phyloP scores from a whole-genome alignment of 2,888 invertebrate species.

The Willowsia nigromaculata region DNA sequence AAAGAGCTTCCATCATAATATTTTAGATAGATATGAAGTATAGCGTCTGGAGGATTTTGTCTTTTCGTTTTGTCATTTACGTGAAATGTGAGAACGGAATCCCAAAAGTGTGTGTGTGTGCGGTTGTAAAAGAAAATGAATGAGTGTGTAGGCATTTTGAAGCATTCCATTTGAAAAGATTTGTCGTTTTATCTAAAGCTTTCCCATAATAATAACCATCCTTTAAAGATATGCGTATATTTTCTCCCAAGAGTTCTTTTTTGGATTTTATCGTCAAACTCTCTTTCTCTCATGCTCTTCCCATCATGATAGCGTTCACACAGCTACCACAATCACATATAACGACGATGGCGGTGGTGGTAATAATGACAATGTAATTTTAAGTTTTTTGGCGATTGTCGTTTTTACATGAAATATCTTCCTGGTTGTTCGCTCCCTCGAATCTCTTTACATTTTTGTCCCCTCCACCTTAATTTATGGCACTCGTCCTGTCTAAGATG shows the following conservation, averaged over 20 bases:
- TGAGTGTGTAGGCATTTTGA: neutral
- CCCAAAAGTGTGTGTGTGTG: neutral
- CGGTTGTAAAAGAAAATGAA: too few species aligned
- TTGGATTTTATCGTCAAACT: neutral
- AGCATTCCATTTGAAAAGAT: neutral
- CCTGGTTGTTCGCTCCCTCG: constrained; percentile 25
- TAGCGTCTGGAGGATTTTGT: neutral
- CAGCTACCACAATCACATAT: neutral
- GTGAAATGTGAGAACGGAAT: neutral
- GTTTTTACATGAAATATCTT: constrained; percentile 8
- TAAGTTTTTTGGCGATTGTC: constrained; percentile 1
- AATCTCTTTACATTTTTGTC: constrained; percentile 51
- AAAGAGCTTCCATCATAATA: neutral
- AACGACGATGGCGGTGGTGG: neutral
- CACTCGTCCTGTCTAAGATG: constrained; percentile 63
- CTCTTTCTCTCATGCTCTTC: neutral
- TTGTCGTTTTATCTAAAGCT: neutral
- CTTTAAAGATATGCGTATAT: neutral
- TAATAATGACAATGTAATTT: constrained; percentile 6
- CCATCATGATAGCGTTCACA: neutral
- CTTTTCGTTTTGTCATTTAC: neutral
- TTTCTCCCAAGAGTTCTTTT: neutral
- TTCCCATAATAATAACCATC: too few species aligned
- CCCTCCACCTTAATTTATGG: constrained; percentile 69
- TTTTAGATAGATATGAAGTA: neutral